Conservation (phyloP, 1,140 invertebrate genomes). For the Parapsyche elsis region DNA sequence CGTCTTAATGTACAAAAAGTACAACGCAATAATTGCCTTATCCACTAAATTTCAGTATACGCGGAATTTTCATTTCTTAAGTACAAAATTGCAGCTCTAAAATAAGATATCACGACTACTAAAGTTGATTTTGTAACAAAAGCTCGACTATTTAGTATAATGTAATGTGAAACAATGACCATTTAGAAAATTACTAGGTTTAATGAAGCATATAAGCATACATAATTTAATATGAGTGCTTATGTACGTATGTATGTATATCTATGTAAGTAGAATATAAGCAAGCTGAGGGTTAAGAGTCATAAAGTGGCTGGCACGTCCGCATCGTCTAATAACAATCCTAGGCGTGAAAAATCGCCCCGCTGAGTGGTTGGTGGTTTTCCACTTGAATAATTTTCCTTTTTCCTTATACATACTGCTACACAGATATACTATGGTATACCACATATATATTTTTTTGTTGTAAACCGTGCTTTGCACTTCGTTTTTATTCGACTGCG, state of each 20-base stretch:
- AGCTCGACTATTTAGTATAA: no score
- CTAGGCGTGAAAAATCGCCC: slow-evolving; percentile 45
- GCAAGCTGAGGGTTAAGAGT: background rate
- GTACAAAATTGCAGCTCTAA: no score
- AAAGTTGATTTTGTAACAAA: no score
- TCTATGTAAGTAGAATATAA: background rate
- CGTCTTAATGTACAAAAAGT: background rate
- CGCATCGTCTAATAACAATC: slow-evolving; percentile 46
- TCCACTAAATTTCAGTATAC: no score
- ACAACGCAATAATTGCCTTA: background rate
- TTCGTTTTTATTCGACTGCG: slow-evolving; percentile 5
- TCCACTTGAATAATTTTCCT: slow-evolving; percentile 51
- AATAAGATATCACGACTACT: no score
- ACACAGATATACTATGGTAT: background rate
- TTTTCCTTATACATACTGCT: slow-evolving; percentile 14
- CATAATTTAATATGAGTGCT: background rate
- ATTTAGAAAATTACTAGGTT: no score
- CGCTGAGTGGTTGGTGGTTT: slow-evolving; percentile 42
- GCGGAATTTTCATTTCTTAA: no score
- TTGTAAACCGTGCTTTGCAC: slow-evolving; percentile 33
- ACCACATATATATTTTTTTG: background rate
- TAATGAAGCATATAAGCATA: background rate
- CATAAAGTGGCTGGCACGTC: slow-evolving; percentile 42
- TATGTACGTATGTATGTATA: background rate
- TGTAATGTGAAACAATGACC: no score